phyloP scores from a whole-genome alignment of 2,797 vertebrate species.

The Coregonus sp. region DNA sequence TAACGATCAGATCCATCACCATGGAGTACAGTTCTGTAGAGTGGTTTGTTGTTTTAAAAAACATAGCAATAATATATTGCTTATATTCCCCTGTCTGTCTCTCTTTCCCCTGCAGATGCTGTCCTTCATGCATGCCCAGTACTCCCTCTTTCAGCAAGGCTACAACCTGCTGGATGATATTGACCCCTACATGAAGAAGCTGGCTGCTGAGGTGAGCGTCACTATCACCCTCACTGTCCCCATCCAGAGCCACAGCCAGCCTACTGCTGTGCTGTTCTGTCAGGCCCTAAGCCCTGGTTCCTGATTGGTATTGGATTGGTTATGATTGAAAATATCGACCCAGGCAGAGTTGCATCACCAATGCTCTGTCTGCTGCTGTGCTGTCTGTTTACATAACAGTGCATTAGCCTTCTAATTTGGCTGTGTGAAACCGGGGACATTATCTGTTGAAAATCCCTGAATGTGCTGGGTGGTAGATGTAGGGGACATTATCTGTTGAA shows the following conservation, averaged over 20 bases:
- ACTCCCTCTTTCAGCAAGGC: conserved; percentile 95
- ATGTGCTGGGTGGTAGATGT: neutral
- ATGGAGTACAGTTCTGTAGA: neutral
- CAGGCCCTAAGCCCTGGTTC: neutral
- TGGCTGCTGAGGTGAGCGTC: conserved; percentile 88
- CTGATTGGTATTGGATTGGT: neutral
- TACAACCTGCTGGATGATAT: conserved; percentile 90
- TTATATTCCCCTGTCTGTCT: neutral
- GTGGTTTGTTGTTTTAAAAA: neutral
- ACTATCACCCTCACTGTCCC: neutral
- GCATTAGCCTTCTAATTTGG: neutral
- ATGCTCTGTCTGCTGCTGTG: neutral
- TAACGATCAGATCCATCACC: neutral
- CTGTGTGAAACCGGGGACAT: neutral
- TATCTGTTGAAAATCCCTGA: neutral
- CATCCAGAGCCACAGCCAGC: neutral
- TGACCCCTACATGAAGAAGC: conserved; percentile 94
- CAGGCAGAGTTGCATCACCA: conserved; percentile 12
- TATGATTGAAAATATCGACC: conserved; percentile 20
- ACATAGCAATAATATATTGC: neutral
- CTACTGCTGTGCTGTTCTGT: neutral
- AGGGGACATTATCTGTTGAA: neutral
- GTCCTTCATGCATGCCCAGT: conserved; percentile 97
- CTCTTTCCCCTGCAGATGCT: conserved; percentile 82
- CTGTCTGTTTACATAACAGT: neutral